These are phyloP conservation scores for Drosophila guanche DNA, from an alignment of 1,140 invertebrate species.

Conservation along the genomic window DNA sequence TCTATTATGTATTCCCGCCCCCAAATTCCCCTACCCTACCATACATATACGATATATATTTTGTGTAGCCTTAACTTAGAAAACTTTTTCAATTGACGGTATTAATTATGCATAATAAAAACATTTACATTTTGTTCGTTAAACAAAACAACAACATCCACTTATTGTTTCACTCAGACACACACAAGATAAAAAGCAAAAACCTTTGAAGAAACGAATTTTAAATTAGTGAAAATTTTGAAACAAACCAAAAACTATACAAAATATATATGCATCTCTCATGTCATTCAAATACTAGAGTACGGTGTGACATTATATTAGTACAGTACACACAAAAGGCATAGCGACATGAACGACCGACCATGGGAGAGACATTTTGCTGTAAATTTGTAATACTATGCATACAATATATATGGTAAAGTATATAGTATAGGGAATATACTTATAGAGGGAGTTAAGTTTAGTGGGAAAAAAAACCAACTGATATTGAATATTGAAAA, in stretches of 20 bases:
- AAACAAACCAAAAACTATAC: conserved; percentile 60
- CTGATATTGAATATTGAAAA: conserved; percentile 77
- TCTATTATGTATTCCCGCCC: conserved; percentile 34
- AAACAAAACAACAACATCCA: conserved; percentile 46
- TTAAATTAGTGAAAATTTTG: conserved; percentile 82
- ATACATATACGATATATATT: conserved; percentile 52
- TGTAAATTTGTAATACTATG: conserved; percentile 56
- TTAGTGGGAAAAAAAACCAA: conserved; percentile 49
- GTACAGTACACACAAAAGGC: conserved; percentile 35
- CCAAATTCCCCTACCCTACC: conserved; percentile 34
- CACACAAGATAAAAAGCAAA: conserved; percentile 48
- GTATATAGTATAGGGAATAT: conserved; percentile 40
- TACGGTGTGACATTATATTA: conserved; percentile 2
- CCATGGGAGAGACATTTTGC: conserved; percentile 27
- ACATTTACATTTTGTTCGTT: conserved; percentile 74
- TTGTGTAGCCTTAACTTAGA: conserved; percentile 75
- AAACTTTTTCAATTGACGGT: conserved; percentile 75
- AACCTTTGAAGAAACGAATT: conserved; percentile 81
- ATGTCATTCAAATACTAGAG: conserved; percentile 35
- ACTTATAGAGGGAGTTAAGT: conserved; percentile 51
- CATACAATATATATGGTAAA: conserved; percentile 48
- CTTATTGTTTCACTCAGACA: conserved; percentile 59
- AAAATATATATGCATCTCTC: conserved; percentile 53
- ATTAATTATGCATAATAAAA: conserved; percentile 80
- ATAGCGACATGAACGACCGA: conserved; percentile 5